phyloP scores from a whole-genome alignment of 2,113 vertebrate genomes.

The Henicopernis longicauda region DNA sequence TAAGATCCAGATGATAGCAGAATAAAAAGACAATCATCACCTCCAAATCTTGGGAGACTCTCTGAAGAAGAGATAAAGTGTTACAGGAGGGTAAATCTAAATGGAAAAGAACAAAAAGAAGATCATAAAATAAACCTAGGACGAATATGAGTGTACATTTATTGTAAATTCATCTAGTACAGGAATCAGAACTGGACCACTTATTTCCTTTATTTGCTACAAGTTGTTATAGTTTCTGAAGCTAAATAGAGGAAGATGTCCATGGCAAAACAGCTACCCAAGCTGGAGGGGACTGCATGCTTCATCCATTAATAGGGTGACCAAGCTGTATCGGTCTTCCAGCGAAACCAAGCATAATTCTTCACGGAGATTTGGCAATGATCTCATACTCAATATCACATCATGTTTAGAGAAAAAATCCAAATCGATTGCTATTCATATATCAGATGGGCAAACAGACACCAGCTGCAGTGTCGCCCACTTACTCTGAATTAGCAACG shows the following conservation, averaged over 20 bases:
- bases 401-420: slow-evolving; percentile 12
- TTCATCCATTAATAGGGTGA: background rate
- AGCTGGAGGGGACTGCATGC: background rate
- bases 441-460: slow-evolving; percentile 56
- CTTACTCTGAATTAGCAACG: slow-evolving; percentile 39
- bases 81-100: background rate
- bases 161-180: background rate
- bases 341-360: background rate
- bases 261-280: background rate
- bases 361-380: background rate
- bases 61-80: background rate
- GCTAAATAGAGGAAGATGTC: background rate
- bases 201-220: background rate
- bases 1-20: background rate
- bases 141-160: background rate
- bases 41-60: background rate
- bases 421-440: slow-evolving; percentile 43
- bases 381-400: background rate
- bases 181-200: background rate
- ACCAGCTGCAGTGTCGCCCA: slow-evolving; percentile 52
- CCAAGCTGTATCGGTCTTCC: background rate
- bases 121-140: background rate
- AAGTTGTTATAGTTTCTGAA: background rate
- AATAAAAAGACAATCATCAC: background rate
- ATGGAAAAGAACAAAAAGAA: background rate